Conservation (phyloP, 2,797 vertebrate genomes). For the Syncerus caffer region DNA sequence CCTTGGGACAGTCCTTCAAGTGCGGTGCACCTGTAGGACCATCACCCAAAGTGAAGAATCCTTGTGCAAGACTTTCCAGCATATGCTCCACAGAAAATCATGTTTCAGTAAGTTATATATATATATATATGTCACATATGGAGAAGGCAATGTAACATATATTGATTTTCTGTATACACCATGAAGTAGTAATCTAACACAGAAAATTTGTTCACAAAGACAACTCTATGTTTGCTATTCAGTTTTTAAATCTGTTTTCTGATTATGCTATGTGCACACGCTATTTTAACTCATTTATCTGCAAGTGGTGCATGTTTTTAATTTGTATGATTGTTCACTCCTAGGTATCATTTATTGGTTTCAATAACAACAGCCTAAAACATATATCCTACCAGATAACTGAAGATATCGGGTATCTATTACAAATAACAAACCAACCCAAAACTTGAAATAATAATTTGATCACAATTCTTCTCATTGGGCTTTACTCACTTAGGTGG, state of each 20-base stretch:
- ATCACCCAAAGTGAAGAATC: conserved; percentile 71
- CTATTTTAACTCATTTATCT: not conserved
- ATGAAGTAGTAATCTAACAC: not conserved
- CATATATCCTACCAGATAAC: not conserved
- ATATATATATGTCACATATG: not conserved
- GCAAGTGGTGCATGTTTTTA: not conserved
- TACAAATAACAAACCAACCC: not conserved
- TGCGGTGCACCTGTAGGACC: conserved; percentile 86
- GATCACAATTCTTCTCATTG: not conserved
- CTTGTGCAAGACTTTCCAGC: conserved; percentile 85
- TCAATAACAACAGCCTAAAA: not conserved
- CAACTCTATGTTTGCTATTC: not conserved
- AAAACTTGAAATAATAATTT: not conserved
- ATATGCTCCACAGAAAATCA: conserved; percentile 88
- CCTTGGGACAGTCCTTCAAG: conserved; percentile 87
- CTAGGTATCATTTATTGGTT: not conserved
- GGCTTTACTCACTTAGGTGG: not conserved
- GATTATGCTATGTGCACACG: not conserved
- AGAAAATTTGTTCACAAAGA: not conserved
- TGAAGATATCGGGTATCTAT: not conserved
- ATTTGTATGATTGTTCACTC: not conserved
- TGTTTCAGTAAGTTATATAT: conserved; percentile 85
- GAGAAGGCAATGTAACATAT: not conserved
- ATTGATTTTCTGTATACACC: not conserved
- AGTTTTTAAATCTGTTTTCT: not conserved